phyloP scores from a whole-genome alignment of 2,113 vertebrate genomes.

The Corydoras sp. region DNA sequence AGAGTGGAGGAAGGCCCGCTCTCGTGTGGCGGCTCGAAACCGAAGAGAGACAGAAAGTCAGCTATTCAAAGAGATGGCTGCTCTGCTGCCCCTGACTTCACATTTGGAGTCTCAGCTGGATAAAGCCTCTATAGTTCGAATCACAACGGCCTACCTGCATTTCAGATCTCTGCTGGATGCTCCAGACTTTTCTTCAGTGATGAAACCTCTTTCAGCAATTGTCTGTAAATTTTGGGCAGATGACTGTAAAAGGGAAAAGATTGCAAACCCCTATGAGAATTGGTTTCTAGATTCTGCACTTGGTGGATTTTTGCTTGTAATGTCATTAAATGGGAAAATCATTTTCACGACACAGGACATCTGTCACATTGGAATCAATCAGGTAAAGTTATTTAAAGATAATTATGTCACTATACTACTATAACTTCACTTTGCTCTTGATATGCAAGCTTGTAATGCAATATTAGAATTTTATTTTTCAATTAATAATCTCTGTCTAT shows the following conservation, averaged over 20 bases:
- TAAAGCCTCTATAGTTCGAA: slow-evolving; percentile 51
- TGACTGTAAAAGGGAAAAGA: background rate
- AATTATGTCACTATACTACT: background rate
- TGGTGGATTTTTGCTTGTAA: slow-evolving; percentile 47
- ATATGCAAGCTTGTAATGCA: background rate
- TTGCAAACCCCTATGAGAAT: slow-evolving; percentile 19
- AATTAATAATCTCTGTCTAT: background rate
- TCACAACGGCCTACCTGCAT: slow-evolving; percentile 47
- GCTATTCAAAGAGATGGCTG: slow-evolving; percentile 46
- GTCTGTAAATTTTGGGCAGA: background rate
- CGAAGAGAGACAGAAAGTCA: slow-evolving; percentile 45
- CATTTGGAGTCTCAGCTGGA: slow-evolving; percentile 30
- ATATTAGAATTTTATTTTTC: background rate
- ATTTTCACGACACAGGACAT: slow-evolving; percentile 46
- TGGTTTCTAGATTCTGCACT: slow-evolving; percentile 35
- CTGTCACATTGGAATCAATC: slow-evolving; percentile 47
- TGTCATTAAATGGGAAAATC: slow-evolving; percentile 47
- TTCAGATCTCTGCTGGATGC: slow-evolving; percentile 35
- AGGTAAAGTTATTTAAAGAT: slow-evolving; percentile 36
- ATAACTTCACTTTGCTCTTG: no score
- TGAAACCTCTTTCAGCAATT: background rate
- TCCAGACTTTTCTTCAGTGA: background rate
- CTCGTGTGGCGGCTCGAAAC: slow-evolving; percentile 44
- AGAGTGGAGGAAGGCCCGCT: slow-evolving; percentile 44
- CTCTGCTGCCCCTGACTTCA: slow-evolving; percentile 41